phyloP scores from a whole-genome alignment of 2,888 invertebrate genomes.

The Ephialtes manifestator region DNA sequence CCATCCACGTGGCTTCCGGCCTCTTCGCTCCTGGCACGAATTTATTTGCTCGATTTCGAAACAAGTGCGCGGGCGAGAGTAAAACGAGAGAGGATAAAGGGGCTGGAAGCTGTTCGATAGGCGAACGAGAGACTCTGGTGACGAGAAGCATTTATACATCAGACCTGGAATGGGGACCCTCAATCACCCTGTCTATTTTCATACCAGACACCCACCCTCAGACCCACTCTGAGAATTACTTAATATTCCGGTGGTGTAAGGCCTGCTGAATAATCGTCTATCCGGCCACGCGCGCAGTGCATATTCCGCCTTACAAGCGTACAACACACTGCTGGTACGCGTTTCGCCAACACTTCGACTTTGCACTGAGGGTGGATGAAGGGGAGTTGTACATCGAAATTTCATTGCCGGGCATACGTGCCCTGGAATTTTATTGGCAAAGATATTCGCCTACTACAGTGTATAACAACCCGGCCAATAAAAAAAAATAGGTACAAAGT shows the following conservation, averaged over 20 bases:
- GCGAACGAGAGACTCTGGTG: slow-evolving; percentile 46
- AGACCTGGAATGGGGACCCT: slow-evolving; percentile 35
- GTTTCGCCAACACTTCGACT: slow-evolving; percentile 51
- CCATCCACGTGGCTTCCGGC: slow-evolving; percentile 20
- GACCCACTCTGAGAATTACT: slow-evolving; percentile 70
- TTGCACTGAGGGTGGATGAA: slow-evolving; percentile 22
- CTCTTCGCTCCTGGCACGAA: slow-evolving; percentile 73
- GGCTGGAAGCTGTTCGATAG: slow-evolving; percentile 42
- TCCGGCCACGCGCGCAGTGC: slow-evolving; percentile 53
- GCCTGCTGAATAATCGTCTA: slow-evolving; percentile 72
- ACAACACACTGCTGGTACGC: slow-evolving; percentile 43
- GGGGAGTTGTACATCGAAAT: slow-evolving; percentile 65
- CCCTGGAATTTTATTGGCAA: slow-evolving; percentile 56
- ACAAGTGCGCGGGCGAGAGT: slow-evolving; percentile 71
- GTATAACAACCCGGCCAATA: neutral
- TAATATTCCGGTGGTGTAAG: slow-evolving; percentile 79
- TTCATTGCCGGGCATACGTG: slow-evolving; percentile 68
- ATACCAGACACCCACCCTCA: slow-evolving; percentile 68
- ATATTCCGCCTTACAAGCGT: slow-evolving; percentile 16
- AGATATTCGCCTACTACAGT: slow-evolving; percentile 22
- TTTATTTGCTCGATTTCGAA: slow-evolving; percentile 80
- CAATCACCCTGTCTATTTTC: slow-evolving; percentile 74
- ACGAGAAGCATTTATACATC: slow-evolving; percentile 63
- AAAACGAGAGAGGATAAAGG: slow-evolving; percentile 38
- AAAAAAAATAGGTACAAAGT: neutral